phyloP scores from a whole-genome alignment of 2,797 vertebrate genomes.

The Macroramphosus scolopax region DNA sequence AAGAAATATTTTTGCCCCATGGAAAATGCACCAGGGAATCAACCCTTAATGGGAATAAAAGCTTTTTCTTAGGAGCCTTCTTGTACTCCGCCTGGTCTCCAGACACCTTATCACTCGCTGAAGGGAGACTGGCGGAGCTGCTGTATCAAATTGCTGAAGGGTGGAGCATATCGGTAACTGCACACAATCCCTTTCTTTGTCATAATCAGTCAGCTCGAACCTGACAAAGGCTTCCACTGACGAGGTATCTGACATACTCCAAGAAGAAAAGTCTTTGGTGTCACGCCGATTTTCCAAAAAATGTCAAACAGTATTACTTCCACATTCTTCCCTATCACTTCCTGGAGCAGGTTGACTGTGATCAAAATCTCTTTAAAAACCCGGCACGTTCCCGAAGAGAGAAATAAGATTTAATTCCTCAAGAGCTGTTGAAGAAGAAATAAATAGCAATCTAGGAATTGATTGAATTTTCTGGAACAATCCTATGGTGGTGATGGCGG shows the following conservation, averaged over 20 bases:
- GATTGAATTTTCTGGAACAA: constrained; percentile 8
- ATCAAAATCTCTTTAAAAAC: constrained; percentile 14
- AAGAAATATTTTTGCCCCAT: too few species aligned
- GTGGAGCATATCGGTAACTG: constrained; percentile 32
- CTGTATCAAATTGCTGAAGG: constrained; percentile 26
- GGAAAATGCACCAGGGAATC: too few species aligned
- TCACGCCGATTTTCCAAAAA: constrained; percentile 17
- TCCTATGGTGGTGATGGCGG: neutral
- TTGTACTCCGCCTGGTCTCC: constrained; percentile 9
- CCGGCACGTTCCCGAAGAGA: constrained; percentile 23
- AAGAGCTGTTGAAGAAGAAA: constrained; percentile 25
- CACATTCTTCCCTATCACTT: neutral
- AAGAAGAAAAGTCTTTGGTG: constrained; percentile 8
- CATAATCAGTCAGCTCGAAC: constrained; percentile 43
- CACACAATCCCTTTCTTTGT: too few species aligned
- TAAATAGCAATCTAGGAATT: constrained; percentile 11
- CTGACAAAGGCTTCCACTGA: constrained; percentile 35
- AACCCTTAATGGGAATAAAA: constrained; percentile 2
- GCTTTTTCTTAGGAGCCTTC: constrained; percentile 18
- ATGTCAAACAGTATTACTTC: constrained; percentile 18
- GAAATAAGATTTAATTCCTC: constrained; percentile 28
- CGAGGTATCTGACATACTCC: constrained; percentile 26
- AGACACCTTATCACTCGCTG: too few species aligned
- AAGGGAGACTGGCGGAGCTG: constrained; percentile 32
- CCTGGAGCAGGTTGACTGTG: constrained; percentile 1